A percentile compares a stretch with the other conserved stretches of the same genome.
Conservation (phyloP, 2,888 invertebrate species). For the Yponomeuta cagnagella region DNA sequence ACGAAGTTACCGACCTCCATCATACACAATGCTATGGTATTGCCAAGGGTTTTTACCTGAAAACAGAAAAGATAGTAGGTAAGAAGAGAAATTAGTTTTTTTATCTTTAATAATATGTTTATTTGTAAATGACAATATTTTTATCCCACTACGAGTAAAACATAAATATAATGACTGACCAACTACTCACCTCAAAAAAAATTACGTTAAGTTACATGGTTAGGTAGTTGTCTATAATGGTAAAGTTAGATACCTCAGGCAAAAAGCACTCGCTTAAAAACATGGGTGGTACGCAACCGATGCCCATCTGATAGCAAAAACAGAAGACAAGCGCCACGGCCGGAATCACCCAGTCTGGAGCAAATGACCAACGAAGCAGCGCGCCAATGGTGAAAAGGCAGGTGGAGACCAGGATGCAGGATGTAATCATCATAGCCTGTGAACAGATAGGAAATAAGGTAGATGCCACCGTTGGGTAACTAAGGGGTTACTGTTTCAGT, state of each 20-base stretch:
- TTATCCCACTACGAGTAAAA: too few species aligned
- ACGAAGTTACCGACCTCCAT: conserved; percentile 32
- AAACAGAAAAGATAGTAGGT: neutral
- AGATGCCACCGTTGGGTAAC: neutral
- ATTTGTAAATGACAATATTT: too few species aligned
- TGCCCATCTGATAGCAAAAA: conserved; percentile 39
- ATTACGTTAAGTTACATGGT: neutral
- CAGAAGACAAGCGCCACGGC: conserved; percentile 38
- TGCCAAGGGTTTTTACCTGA: conserved; percentile 35
- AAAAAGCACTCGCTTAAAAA: conserved; percentile 33
- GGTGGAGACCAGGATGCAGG: conserved; percentile 25
- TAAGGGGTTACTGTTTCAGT: too few species aligned
- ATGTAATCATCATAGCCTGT: conserved; percentile 36
- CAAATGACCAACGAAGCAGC: conserved; percentile 35
- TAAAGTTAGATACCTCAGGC: conserved; percentile 30
- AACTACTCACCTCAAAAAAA: neutral
- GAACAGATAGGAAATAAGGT: neutral
- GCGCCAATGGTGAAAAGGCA: conserved; percentile 32
- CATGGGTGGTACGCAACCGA: conserved; percentile 36
- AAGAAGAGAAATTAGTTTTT: too few species aligned
- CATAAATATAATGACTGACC: too few species aligned
- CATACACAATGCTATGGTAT: conserved; percentile 23
- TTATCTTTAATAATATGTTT: too few species aligned
- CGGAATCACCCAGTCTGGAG: conserved; percentile 41
- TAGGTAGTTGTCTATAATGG: neutral